Conservation (phyloP, 1,140 invertebrate species). For the Hydropsyche tenuis region DNA sequence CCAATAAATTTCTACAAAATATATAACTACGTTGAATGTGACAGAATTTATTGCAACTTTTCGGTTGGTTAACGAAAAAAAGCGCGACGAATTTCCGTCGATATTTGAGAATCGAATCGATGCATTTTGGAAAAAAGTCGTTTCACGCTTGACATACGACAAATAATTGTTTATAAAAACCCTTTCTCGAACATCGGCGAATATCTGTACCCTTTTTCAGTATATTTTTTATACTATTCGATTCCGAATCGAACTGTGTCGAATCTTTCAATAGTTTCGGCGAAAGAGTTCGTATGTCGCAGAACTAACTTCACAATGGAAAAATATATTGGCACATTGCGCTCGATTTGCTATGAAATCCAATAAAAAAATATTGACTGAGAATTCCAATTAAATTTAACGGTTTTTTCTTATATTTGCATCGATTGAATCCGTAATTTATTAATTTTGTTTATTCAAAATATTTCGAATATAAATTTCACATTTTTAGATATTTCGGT, state of each 20-base stretch:
- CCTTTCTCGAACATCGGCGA: not conserved
- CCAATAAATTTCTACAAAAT: not conserved
- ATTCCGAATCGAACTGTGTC: conserved; percentile 8
- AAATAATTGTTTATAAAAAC: not conserved
- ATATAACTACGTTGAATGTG: not conserved
- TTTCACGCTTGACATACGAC: conserved; percentile 6
- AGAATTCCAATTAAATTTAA: no score
- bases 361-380: no score
- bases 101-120: conserved; percentile 5
- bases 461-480: no score
- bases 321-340: no score
- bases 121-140: conserved; percentile 1
- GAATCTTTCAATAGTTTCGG: conserved; percentile 12
- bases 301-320: not conserved
- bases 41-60: no score
- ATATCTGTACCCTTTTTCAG: not conserved
- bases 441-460: no score
- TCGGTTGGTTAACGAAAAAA: not conserved
- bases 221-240: not conserved
- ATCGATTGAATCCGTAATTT: no score
- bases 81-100: not conserved
- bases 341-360: no score
- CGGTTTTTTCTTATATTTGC: no score
- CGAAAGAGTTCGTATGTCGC: conserved; percentile 5
- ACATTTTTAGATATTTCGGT: no score